A percentile compares a stretch with the other conserved stretches of the same genome.
Conservation (phyloP, 2,113 vertebrate genomes). For the Paraplagusia blochii region DNA sequence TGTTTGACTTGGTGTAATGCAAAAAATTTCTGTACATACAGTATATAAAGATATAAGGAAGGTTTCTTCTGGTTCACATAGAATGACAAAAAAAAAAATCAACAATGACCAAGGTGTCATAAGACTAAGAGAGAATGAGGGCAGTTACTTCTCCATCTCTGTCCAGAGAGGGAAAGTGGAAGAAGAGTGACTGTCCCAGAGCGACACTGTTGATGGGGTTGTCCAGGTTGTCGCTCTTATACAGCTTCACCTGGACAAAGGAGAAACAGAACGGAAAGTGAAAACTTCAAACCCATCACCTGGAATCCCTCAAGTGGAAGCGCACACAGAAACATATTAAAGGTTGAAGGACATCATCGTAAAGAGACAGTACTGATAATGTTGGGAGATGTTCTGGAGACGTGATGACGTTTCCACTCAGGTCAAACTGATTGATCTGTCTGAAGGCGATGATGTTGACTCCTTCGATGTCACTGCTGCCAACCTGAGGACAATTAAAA, state of each 20-base stretch:
- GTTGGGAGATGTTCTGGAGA: conserved; percentile 89
- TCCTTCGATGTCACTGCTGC: conserved; percentile 86
- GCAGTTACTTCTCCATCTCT: conserved; percentile 92
- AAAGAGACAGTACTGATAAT: conserved; percentile 79
- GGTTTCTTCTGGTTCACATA: too few relatives aligned
- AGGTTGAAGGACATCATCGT: neutral
- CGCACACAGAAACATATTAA: neutral
- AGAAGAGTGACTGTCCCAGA: conserved; percentile 92
- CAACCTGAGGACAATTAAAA: conserved; percentile 76
- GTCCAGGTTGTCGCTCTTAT: conserved; percentile 93
- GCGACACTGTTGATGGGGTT: conserved; percentile 93
- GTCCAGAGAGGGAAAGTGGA: conserved; percentile 93
- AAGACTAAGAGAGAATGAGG: neutral
- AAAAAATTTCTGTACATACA: too few relatives aligned
- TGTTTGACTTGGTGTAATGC: too few relatives aligned
- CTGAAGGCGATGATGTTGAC: conserved; percentile 95
- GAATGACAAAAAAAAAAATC: too few relatives aligned
- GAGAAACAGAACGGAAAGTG: neutral
- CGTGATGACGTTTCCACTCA: conserved; percentile 94
- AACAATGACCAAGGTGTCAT: too few relatives aligned
- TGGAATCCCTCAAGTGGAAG: neutral
- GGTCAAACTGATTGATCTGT: conserved; percentile 96
- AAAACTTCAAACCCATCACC: neutral
- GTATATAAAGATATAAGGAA: too few relatives aligned
- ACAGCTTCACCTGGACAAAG: conserved; percentile 87